Evolutionary conservation across 2,888 invertebrate species (phyloP), one percentile per base, ranked within the genome.

Genomic region (Ommatoiulus sabulosus): DNA sequence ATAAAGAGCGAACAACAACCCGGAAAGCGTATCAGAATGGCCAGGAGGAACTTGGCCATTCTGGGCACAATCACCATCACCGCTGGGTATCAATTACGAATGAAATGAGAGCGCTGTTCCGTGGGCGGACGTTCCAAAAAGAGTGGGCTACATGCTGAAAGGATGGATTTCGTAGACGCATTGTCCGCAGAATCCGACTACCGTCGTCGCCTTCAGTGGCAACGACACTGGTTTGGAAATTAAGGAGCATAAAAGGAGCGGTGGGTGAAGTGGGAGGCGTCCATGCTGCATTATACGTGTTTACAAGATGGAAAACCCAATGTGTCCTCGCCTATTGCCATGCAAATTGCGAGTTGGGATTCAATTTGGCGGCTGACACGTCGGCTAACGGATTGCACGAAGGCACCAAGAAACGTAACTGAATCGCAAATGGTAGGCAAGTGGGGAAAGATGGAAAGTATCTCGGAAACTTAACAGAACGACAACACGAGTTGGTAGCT

Each of bases 251-350:
- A 72, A 72, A 72, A 24, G 72, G 24, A n/a, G n/a, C 6, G 63
- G 63, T n/a, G 63, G 15, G 20, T 63, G 52, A 17, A 17, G 15
- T 7, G 24, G 72, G 24, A 35, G 0, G 24, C 24, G 1, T 72
- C 72, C 10, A 20, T 8, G 24, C 24, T 72, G 24, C 24, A 72
- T 72, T 72, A 72, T 72, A 20, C 72, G 72, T 72, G 72, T 72
- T 72, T 72, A 72, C 72, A 72, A 24, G 72, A 72, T 72, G 20
- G 72, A 72, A 72, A 72, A 20, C 24, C 72, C 72, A 72, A 72
- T 72, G 72, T 72, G 72, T 72, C 72, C 72, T 72, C 72, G 72
- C 20, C 72, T 72, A 72, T 72, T 72, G 72, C 72, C 8, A 72
- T 72, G 72, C 72, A 72, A 72, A 72, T 72, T 72, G 72, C 24